Base-by-base conservation (phyloP, 2,113 vertebrate species). In the Bostrychus sinensis region DNA sequence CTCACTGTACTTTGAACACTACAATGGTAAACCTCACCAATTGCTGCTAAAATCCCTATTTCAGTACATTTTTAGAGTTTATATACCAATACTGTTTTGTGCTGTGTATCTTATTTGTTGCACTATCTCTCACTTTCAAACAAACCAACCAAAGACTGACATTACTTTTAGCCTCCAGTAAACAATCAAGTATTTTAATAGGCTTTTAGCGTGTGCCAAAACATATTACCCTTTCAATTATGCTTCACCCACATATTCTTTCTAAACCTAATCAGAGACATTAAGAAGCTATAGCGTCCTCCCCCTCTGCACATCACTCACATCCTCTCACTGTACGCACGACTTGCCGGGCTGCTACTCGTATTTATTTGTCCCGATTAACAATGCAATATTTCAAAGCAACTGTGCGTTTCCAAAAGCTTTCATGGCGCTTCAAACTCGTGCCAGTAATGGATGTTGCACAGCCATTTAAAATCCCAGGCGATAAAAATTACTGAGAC, bases 311-410 rank as follows among this genome's bases (percentile, higher is more conserved):
- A 20, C 43, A 77, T 80, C 63, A 57, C 37, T 83, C 68, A 71
- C 17, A 37, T 20, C 56, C 38, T 54, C 68, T 61, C 54, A 8
- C 3, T 34, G 0, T 26, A 19, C 39, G 48, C 62, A 41, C 42
- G 70, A 56, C 70, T 66, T 56, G 28, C 7, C 7, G 6, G 17
- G 42, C 72, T 66, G 38, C 62, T 12, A 14, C 42, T 73, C 50
- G 10, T 74, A 61, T 80, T 81, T 77, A 82, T 78, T 68, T 17
- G 25, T 63, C 71, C 53, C 66, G 78, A 86, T 72, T 83, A 85
- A 74, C 67, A 68, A 17, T 39, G 57, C 64, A 43, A 66, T 80
- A 72, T 86, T 80, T 77, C 48, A 66, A 43, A 20, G 41, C 43
- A 58, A 57, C 50, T 73, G 43, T 58, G 58, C 66, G 37, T 81